A percentile compares a stretch with the other conserved stretches of the same genome.
phyloP scores from a whole-genome alignment of 2,888 invertebrate genomes.

The Chrysolina oricalcia region DNA sequence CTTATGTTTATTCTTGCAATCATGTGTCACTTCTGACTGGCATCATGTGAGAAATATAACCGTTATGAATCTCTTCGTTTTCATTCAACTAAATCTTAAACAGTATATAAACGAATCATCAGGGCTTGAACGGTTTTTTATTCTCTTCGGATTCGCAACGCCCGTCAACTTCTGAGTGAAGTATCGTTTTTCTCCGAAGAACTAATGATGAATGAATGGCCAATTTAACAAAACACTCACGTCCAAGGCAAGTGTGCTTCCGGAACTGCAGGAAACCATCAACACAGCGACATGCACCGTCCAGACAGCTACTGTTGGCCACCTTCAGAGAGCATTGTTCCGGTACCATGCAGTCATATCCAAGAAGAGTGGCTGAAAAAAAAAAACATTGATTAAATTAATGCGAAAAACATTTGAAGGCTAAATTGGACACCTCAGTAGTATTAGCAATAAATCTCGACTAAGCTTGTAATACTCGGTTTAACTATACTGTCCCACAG shows the following conservation, averaged over 20 bases:
- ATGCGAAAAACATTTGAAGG: not conserved
- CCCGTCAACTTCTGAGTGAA: not conserved
- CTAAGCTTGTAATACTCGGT: too few relatives aligned
- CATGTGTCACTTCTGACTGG: too few relatives aligned
- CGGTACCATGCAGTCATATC: slow-evolving; percentile 86
- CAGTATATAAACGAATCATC: not conserved
- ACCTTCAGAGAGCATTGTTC: slow-evolving; percentile 93
- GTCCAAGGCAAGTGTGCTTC: slow-evolving; percentile 91
- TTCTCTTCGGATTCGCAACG: not conserved
- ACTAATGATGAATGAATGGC: not conserved
- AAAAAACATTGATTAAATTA: not conserved
- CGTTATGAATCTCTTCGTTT: too few relatives aligned
- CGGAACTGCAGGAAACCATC: slow-evolving; percentile 90
- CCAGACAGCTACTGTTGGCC: slow-evolving; percentile 88
- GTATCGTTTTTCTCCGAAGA: not conserved
- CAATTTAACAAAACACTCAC: slow-evolving; percentile 77
- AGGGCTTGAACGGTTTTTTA: not conserved
- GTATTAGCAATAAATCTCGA: too few relatives aligned
- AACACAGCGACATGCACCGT: slow-evolving; percentile 88
- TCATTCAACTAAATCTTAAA: too few relatives aligned
- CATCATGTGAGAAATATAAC: too few relatives aligned
- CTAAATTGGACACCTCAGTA: not conserved
- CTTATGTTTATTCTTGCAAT: too few relatives aligned
- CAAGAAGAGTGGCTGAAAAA: slow-evolving; percentile 85
- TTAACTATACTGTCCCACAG: too few relatives aligned